Evolutionary conservation across 2,888 invertebrate species (phyloP), one percentile per base, ranked within the genome.

Genomic region (Polydrusus tereticollis): DNA sequence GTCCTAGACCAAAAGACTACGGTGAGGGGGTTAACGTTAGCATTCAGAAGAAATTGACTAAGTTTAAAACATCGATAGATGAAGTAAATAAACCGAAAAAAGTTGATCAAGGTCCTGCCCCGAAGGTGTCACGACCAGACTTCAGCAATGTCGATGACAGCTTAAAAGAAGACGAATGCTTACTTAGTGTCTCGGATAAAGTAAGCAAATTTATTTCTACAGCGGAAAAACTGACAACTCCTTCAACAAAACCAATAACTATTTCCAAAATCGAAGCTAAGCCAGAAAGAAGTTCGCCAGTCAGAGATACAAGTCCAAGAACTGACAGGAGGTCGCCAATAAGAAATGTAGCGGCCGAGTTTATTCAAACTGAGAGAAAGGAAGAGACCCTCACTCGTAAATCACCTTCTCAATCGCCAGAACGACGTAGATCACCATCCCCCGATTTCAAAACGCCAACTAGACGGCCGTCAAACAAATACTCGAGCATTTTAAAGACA

Each of bases 161-260:
- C 4, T 73, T 83, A 12, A 79, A 72, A 77, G 87, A 88, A 78
- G 90, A 91, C 74, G 89, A 87, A 70, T 90, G 89, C 16, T 82
- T 88, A 47, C 81, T 91, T 23, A 91, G 89, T 78, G 90, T 91
- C 1, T 90, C 90, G 68, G 90, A 91, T 75, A 91, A 91, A 82
- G 91, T 91, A 18, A 88, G 88, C 76, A 87, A 90, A 58, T 91
- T 91, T 78, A 85, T 90, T 14, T 88, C 88, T 78, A 90, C 89
- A 1, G 89, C 90, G 18, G 90, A 91, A 81, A 88, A 87, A 74
- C 83, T 87, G 0, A 88, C 88, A 10, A 73, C 64, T 21, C 73
- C 78, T n/a, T 43, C 63, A 45, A 64, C 73, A 29, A 77, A 75
- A 67, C 69, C 80, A 6, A 69, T 81, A 1, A 79, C 77, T 64